Conservation (phyloP, 30 jellyfish, hydroid and myxozoan genomes). For the Cassiopea andromeda region DNA sequence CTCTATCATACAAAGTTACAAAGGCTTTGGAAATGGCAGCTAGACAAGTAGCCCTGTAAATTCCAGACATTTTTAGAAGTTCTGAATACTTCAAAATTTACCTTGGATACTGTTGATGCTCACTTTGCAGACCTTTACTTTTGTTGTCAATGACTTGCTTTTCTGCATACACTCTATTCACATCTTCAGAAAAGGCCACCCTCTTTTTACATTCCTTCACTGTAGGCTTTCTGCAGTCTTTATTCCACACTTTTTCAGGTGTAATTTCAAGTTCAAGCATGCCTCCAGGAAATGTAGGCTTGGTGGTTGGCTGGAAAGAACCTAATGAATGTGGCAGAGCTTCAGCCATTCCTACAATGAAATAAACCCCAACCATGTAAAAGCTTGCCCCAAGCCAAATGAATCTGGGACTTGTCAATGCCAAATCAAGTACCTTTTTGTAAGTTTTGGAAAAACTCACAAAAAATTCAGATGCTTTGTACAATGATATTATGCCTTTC, state of each 20-base stretch:
- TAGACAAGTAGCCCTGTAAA: too few species aligned
- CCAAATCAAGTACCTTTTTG: too few species aligned
- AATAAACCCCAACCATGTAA: too few species aligned
- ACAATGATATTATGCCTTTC: too few species aligned
- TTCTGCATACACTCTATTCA: neutral
- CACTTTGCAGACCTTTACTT: neutral
- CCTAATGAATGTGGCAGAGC: slow-evolving; percentile 45
- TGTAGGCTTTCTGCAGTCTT: slow-evolving; percentile 1
- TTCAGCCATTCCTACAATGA: slow-evolving; percentile 31
- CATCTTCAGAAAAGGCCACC: slow-evolving; percentile 41
- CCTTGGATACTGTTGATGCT: slow-evolving; percentile 27
- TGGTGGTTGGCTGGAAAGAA: slow-evolving; percentile 14
- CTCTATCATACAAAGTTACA: too few species aligned
- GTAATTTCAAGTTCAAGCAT: slow-evolving; percentile 51
- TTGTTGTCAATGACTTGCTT: neutral
- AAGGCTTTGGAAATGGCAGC: too few species aligned
- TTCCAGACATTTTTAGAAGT: too few species aligned
- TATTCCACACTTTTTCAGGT: slow-evolving; percentile 43
- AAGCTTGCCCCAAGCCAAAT: too few species aligned
- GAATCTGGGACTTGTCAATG: too few species aligned
- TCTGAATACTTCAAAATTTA: neutral
- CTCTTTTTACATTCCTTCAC: slow-evolving; percentile 20
- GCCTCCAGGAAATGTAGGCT: slow-evolving; percentile 45
- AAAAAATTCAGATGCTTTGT: too few species aligned
- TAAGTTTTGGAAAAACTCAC: too few species aligned